Evolutionary conservation across 2,888 invertebrate species (phyloP).

Genomic region (Mythimna vitellina): DNA sequence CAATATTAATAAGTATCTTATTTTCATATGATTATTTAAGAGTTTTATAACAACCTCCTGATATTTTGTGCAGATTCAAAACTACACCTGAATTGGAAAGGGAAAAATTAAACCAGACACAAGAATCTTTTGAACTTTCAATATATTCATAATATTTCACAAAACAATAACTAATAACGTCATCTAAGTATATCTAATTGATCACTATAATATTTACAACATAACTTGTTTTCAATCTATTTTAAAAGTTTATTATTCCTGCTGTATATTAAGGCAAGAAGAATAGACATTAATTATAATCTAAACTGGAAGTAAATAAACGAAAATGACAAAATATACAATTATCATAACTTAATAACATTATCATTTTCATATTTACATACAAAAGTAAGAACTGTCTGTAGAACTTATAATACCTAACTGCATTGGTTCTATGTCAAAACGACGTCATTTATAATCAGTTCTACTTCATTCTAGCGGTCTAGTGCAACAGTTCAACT

Average conservation of each 20-base stretch:
- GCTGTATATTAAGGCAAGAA: slow-evolving; percentile 52
- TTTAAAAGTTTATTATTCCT: slow-evolving; percentile 48
- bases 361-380: slow-evolving; percentile 72
- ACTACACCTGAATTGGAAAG: background rate
- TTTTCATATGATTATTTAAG: too few species aligned
- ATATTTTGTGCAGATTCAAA: background rate
- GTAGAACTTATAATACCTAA: background rate
- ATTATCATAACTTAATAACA: slow-evolving; percentile 64
- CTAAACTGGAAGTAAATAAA: slow-evolving; percentile 57
- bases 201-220: slow-evolving; percentile 85
- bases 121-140: slow-evolving; percentile 83
- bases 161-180: slow-evolving; percentile 88
- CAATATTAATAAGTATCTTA: too few species aligned
- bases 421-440: background rate
- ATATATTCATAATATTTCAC: slow-evolving; percentile 88
- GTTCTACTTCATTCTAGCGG: background rate
- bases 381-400: slow-evolving; percentile 62
- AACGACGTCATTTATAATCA: slow-evolving; percentile 6
- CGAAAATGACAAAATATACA: slow-evolving; percentile 79
- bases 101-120: slow-evolving; percentile 68
- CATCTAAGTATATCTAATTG: slow-evolving; percentile 77
- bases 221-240: slow-evolving; percentile 55
- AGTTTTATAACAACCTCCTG: too few species aligned
- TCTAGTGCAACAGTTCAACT: background rate
- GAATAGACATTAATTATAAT: slow-evolving; percentile 52